phyloP scores from a whole-genome alignment of 2,888 invertebrate species.

The Panopea generosa region DNA sequence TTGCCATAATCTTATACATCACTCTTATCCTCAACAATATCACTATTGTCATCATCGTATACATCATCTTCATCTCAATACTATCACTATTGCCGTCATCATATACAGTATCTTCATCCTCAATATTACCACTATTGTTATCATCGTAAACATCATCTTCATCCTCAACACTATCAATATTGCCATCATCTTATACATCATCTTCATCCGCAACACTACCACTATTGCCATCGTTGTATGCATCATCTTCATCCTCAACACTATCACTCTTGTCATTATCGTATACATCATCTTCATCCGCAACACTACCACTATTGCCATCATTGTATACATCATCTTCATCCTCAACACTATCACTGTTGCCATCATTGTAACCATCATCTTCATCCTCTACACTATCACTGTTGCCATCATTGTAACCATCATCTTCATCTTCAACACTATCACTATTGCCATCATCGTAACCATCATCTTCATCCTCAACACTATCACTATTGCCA shows the following conservation, averaged over 20 bases:
- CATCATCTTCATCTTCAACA: background rate
- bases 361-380: no score
- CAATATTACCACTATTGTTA: background rate
- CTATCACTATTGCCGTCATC: constrained; percentile 2
- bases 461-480: background rate
- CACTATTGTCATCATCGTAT: no score
- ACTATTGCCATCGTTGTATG: no score
- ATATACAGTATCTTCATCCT: constrained; percentile 6
- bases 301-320: no score
- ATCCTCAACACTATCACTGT: no score
- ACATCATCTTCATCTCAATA: no score
- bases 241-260: no score
- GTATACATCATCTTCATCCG: constrained; percentile 1
- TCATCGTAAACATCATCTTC: background rate
- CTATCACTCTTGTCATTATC: background rate
- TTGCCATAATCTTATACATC: no score
- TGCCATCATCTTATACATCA: background rate
- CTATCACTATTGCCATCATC: background rate
- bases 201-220: no score
- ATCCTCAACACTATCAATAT: background rate
- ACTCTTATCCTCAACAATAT: background rate
- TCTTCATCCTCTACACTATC: constrained; percentile 1
- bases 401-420: background rate
- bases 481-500: background rate
- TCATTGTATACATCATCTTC: no score